A percentile compares a stretch with the other conserved stretches of the same genome.
phyloP scores from a whole-genome alignment of 2,888 invertebrate species.

The Pyrocoelia pectoralis region DNA sequence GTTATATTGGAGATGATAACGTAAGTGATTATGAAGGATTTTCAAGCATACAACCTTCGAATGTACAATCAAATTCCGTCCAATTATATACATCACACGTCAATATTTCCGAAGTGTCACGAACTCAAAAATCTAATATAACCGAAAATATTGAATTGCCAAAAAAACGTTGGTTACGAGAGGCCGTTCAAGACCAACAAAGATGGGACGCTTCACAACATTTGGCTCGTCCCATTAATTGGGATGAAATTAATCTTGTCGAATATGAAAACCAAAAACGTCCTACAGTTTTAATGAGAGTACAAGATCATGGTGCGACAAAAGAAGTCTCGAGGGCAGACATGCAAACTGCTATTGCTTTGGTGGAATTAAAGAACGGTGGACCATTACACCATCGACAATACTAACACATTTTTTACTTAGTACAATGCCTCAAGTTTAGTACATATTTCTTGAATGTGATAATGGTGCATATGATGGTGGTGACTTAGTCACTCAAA shows the following conservation, averaged over 20 bases:
- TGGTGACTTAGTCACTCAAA: conserved; percentile 23
- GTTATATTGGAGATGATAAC: conserved; percentile 26
- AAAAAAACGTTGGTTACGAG: conserved; percentile 69
- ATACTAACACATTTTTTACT: conserved; percentile 26
- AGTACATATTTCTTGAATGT: conserved; percentile 6
- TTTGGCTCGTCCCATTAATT: conserved; percentile 63
- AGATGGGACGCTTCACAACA: conserved; percentile 57
- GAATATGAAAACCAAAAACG: conserved; percentile 61
- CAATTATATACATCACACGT: background rate
- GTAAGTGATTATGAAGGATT: conserved; percentile 22
- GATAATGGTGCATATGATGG: conserved; percentile 7
- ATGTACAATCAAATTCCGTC: conserved; percentile 13
- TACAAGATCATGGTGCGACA: conserved; percentile 45
- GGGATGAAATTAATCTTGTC: conserved; percentile 54
- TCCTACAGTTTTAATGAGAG: conserved; percentile 64
- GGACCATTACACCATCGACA: conserved; percentile 34
- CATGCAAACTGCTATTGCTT: conserved; percentile 68
- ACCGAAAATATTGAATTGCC: conserved; percentile 55
- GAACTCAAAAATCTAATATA: conserved; percentile 2
- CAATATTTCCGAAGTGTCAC: background rate
- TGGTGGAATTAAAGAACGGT: conserved; percentile 65
- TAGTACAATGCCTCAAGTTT: conserved; percentile 17
- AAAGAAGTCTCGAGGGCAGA: conserved; percentile 56
- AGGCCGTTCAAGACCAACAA: conserved; percentile 59
- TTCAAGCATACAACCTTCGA: background rate